These are phyloP conservation scores for Hypolimnas misippus DNA, from an alignment of 2,888 invertebrate species.

Conservation along the genomic window DNA sequence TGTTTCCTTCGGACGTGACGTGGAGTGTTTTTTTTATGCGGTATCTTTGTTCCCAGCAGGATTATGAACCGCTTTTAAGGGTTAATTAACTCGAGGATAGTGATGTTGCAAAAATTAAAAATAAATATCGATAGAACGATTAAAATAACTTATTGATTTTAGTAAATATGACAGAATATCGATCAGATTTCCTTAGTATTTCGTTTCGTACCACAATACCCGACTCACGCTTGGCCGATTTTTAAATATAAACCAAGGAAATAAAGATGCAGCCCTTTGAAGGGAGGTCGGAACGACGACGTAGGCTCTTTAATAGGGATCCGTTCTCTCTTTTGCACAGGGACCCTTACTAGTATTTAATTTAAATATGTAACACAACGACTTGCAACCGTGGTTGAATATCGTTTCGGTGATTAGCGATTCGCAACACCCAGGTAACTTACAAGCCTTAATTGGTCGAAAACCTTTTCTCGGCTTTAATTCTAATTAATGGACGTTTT, in stretches of 20 bases:
- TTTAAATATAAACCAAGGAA: too few relatives aligned
- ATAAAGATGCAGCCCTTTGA: too few relatives aligned
- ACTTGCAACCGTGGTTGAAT: constrained; percentile 34
- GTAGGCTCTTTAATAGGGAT: too few relatives aligned
- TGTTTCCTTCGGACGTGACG: constrained; percentile 74
- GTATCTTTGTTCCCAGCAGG: constrained; percentile 67
- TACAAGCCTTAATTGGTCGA: constrained; percentile 63
- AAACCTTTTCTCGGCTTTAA: constrained; percentile 51
- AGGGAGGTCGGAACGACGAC: too few relatives aligned
- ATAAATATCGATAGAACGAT: neutral
- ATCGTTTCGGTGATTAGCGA: constrained; percentile 72
- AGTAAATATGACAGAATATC: too few relatives aligned
- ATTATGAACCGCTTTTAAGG: constrained; percentile 71
- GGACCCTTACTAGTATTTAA: constrained; percentile 9
- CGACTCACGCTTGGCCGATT: too few relatives aligned
- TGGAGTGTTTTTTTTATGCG: constrained; percentile 73
- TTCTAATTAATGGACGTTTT: constrained; percentile 38
- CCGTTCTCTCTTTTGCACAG: too few relatives aligned
- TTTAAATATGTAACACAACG: constrained; percentile 19
- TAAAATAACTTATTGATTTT: neutral
- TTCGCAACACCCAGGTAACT: constrained; percentile 67
- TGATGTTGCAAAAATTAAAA: constrained; percentile 68
- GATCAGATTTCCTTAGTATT: too few relatives aligned
- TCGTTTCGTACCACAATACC: too few relatives aligned
- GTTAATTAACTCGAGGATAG: constrained; percentile 77